These are phyloP conservation scores for Tridacna crocea DNA, from an alignment of 2,888 invertebrate genomes.

Conservation along the genomic window DNA sequence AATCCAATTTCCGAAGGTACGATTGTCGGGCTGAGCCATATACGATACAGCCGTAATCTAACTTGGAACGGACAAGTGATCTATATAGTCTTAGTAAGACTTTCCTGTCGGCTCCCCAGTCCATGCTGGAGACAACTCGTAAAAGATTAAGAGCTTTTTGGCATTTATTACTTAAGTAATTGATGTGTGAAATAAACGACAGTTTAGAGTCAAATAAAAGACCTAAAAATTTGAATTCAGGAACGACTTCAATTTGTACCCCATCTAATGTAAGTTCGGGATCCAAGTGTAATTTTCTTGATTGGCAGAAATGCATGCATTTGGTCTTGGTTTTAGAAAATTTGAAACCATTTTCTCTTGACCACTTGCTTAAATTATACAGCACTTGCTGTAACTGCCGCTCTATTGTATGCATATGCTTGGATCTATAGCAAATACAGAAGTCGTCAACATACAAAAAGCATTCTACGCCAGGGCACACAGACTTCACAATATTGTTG, in stretches of 20 bases:
- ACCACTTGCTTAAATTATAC: conserved; percentile 21
- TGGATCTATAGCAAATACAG: conserved; percentile 21
- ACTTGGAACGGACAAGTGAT: conserved; percentile 41
- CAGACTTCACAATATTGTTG: conserved; percentile 11
- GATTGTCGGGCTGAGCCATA: conserved; percentile 53
- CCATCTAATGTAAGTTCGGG: conserved; percentile 33
- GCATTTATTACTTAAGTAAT: conserved; percentile 40
- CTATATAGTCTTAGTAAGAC: conserved; percentile 37
- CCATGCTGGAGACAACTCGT: conserved; percentile 34
- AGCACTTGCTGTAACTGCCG: conserved; percentile 31
- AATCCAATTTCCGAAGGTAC: conserved; percentile 43
- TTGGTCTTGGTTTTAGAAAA: conserved; percentile 49
- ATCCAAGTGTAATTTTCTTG: conserved; percentile 31
- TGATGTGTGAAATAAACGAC: conserved; percentile 44
- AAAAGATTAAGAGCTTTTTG: conserved; percentile 47
- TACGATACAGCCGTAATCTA: conserved; percentile 53
- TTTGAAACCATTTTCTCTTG: conserved; percentile 50
- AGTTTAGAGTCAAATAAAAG: conserved; percentile 54
- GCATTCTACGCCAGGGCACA: conserved; percentile 20
- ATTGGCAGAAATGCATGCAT: conserved; percentile 45
- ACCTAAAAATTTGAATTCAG: conserved; percentile 47
- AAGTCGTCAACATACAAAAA: conserved; percentile 32
- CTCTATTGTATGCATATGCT: conserved; percentile 35
- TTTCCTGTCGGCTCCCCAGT: conserved; percentile 42
- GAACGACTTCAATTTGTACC: conserved; percentile 29